Conservation (phyloP, 2,888 invertebrate species). For the Beris morrisii region DNA sequence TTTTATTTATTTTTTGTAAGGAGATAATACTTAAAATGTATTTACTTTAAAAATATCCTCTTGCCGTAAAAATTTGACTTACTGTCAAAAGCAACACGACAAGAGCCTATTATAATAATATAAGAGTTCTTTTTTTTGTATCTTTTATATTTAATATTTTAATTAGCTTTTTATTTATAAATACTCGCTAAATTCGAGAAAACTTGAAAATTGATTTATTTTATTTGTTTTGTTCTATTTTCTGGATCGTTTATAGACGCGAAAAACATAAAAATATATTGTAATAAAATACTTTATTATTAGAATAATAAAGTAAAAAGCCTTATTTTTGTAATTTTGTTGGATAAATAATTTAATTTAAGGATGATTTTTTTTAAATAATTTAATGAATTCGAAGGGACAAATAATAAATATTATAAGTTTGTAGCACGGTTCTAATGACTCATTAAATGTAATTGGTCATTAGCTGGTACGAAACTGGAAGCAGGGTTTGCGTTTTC, state of each 20-base stretch:
- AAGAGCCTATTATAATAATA: neutral
- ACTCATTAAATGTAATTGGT: too few relatives aligned
- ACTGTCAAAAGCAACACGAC: constrained; percentile 12
- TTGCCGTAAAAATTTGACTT: constrained; percentile 29
- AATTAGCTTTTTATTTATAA: neutral
- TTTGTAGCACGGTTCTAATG: neutral
- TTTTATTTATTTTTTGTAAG: too few relatives aligned
- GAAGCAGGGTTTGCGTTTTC: too few relatives aligned
- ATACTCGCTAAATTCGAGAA: neutral
- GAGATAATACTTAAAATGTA: constrained; percentile 39
- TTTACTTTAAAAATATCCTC: constrained; percentile 35
- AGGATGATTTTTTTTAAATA: constrained; percentile 17
- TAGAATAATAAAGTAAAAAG: too few relatives aligned
- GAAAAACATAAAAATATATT: neutral
- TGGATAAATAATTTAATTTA: neutral
- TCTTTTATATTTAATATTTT: neutral
- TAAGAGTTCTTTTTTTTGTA: constrained; percentile 23
- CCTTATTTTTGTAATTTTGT: neutral
- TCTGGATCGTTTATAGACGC: neutral
- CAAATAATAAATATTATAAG: constrained; percentile 19
- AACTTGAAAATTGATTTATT: neutral
- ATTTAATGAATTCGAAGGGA: constrained; percentile 24
- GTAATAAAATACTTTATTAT: too few relatives aligned
- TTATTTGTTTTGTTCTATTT: neutral
- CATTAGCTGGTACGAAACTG: too few relatives aligned